Evolutionary conservation across 2,888 invertebrate species (phyloP).

Genomic region (Romanomermis culicivorax): DNA sequence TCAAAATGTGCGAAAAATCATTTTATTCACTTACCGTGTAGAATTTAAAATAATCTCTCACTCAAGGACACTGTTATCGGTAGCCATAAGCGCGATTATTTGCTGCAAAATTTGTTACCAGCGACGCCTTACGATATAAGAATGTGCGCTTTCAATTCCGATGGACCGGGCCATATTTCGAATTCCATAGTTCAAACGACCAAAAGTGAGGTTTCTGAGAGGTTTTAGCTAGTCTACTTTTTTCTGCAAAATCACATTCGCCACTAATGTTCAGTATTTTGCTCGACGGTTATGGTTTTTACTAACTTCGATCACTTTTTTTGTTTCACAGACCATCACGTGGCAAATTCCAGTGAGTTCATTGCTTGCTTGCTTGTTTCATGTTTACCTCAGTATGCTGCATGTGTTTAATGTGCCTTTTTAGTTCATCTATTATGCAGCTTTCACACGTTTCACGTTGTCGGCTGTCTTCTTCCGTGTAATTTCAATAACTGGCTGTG

Average conservation of each 20-base stretch:
- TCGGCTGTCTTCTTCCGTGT: no score
- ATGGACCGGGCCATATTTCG: conserved; percentile 1
- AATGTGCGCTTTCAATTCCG: conserved; percentile 8
- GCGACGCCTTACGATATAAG: conserved; percentile 8
- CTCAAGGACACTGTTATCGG: conserved; percentile 3
- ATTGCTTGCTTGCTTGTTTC: no score
- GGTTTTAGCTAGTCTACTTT: not conserved
- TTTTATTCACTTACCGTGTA: no score
- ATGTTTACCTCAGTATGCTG: no score
- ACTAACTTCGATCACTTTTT: not conserved
- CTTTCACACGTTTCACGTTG: no score
- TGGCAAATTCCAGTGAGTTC: no score
- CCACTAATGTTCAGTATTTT: not conserved
- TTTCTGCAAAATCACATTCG: not conserved
- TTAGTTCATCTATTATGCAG: no score
- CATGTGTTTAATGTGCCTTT: no score
- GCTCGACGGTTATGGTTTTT: not conserved
- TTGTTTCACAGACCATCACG: not conserved
- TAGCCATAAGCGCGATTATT: not conserved
- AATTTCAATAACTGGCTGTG: no score
- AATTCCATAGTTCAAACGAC: conserved; percentile 3
- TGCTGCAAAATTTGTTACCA: conserved; percentile 5
- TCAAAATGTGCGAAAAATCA: no score
- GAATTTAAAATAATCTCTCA: not conserved
- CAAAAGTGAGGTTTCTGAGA: conserved; percentile 3